Evolutionary conservation across 2,113 vertebrate species (phyloP).

Genomic region (Chionodraco myersi): DNA sequence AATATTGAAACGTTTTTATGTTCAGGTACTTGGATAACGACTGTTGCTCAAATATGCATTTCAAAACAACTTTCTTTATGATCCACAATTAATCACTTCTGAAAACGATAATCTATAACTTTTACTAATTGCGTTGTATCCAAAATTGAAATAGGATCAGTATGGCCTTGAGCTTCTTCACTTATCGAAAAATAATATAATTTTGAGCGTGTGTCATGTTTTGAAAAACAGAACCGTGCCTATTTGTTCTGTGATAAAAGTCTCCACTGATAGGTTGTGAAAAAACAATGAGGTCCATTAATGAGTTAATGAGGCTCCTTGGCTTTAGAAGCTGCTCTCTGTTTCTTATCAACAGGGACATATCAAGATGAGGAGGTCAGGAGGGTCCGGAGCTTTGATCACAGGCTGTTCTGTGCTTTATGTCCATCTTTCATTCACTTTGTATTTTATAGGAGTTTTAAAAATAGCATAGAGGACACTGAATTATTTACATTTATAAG

Average conservation of each 20-base stretch:
- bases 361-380: conserved; percentile 11
- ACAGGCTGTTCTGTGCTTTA: not conserved
- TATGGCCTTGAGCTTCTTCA: conserved; percentile 9
- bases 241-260: conserved; percentile 18
- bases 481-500: conserved; percentile 25
- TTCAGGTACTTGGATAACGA: not conserved
- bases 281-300: conserved; percentile 47
- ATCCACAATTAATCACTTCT: not conserved
- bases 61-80: conserved; percentile 11
- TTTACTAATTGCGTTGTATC: conserved; percentile 21
- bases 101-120: conserved; percentile 9
- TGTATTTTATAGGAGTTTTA: not conserved
- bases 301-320: conserved; percentile 34
- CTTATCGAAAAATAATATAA: not conserved
- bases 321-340: conserved; percentile 35
- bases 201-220: conserved; percentile 38
- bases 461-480: conserved; percentile 20
- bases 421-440: conserved; percentile 9
- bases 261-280: conserved; percentile 34
- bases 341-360: conserved; percentile 33
- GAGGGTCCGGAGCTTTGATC: conserved; percentile 12
- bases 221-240: conserved; percentile 33
- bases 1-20: not conserved
- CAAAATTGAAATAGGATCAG: not conserved
- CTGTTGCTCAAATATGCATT: conserved; percentile 18